Percentiles rank a stretch among this genome's conserved stretches.
Evolutionary conservation across 2,797 vertebrate genomes (phyloP).

Genomic region (Notoglanidium macrostoma): DNA sequence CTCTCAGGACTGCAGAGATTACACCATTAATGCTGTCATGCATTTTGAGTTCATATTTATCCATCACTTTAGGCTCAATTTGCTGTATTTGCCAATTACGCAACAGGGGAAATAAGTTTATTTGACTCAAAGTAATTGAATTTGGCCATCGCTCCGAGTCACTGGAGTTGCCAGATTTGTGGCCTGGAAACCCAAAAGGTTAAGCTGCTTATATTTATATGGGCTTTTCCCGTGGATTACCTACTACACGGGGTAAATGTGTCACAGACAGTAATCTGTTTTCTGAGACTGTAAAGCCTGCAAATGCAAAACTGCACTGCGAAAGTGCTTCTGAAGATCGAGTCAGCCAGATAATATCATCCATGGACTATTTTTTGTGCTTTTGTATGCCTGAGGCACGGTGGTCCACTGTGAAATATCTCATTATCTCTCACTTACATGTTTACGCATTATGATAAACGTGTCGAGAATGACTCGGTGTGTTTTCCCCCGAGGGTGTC

Average conservation of each 20-base stretch:
- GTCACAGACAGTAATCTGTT: conserved; percentile 44
- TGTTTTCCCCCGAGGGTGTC: conserved; percentile 9
- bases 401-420: conserved; percentile 26
- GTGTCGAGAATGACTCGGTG: conserved; percentile 14
- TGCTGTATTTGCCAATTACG: conserved; percentile 33
- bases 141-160: conserved; percentile 24
- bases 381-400: conserved; percentile 7
- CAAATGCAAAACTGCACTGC: conserved; percentile 5
- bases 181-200: conserved; percentile 44
- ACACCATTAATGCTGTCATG: conserved; percentile 30
- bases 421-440: conserved; percentile 32
- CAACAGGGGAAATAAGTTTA: conserved; percentile 26
- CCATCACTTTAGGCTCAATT: conserved; percentile 21
- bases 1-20: conserved; percentile 26
- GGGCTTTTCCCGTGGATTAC: conserved; percentile 43
- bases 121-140: conserved; percentile 43
- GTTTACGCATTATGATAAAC: conserved; percentile 9
- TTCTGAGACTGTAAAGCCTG: conserved; percentile 15
- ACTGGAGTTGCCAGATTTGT: conserved; percentile 43
- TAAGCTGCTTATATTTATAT: conserved; percentile 53
- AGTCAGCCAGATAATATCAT: conserved; percentile 28
- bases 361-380: conserved; percentile 11
- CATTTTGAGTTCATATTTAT: conserved; percentile 40
- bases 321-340: neutral
- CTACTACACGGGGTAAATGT: conserved; percentile 38